phyloP scores from a whole-genome alignment of 2,113 vertebrate species.

The Rhinopithecus roxellana region DNA sequence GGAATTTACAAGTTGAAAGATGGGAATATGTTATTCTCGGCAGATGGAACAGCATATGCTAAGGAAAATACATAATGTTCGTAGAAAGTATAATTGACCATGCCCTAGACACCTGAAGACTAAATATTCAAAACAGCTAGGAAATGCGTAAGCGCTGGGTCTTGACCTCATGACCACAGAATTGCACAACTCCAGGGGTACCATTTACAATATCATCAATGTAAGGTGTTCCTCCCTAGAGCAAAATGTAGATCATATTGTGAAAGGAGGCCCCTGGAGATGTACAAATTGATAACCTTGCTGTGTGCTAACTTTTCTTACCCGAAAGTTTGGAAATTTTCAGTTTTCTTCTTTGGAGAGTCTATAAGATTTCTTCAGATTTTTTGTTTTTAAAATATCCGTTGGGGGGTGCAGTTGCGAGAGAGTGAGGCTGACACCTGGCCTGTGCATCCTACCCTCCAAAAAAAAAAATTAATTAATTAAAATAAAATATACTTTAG shows the following conservation, averaged over 20 bases:
- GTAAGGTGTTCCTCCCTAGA: not conserved
- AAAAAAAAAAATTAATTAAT: no score
- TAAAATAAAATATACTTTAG: not conserved
- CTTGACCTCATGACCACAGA: not conserved
- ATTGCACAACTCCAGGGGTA: not conserved
- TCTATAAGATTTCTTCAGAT: not conserved
- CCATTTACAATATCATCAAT: not conserved
- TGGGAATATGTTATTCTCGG: not conserved
- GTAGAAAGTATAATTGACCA: not conserved
- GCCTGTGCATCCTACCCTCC: no score
- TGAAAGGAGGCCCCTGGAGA: not conserved
- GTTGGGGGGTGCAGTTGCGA: no score
- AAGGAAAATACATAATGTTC: not conserved
- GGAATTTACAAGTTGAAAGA: not conserved
- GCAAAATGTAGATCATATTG: not conserved
- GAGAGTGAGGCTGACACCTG: no score
- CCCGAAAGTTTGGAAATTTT: not conserved
- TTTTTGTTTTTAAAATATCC: not conserved
- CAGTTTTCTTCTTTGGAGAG: not conserved
- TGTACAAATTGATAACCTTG: not conserved
- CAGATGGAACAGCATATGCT: not conserved
- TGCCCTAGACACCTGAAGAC: not conserved
- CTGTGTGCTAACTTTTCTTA: not conserved
- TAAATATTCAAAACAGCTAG: slow-evolving; percentile 2
- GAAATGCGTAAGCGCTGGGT: not conserved